Evolutionary conservation across 2,797 vertebrate species (phyloP).

Genomic region (Poeciliopsis infans): DNA sequence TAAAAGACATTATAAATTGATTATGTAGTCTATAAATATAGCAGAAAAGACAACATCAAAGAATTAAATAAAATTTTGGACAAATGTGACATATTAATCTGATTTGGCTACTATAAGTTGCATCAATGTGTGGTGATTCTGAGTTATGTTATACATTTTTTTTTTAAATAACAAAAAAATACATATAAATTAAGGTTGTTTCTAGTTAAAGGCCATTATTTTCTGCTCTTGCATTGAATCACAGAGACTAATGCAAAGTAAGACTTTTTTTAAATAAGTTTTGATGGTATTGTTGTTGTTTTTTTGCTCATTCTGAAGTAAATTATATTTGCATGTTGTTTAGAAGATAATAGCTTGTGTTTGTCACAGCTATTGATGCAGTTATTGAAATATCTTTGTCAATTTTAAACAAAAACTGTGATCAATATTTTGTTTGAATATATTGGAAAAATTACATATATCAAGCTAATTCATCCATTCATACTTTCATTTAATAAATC

Average conservation of each 20-base stretch:
- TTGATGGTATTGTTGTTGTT: background rate
- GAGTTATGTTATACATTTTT: background rate
- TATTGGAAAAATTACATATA: background rate
- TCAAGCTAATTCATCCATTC: background rate
- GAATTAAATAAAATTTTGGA: background rate
- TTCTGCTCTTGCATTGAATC: background rate
- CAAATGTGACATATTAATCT: background rate
- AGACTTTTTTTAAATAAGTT: background rate
- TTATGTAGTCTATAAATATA: background rate
- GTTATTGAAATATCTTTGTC: background rate
- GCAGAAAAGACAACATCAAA: background rate
- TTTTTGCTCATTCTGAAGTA: background rate
- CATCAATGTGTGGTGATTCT: background rate
- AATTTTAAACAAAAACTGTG: background rate
- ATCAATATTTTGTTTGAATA: background rate
- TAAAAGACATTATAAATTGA: background rate
- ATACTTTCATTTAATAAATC: background rate
- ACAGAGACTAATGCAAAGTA: background rate
- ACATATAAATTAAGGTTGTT: background rate
- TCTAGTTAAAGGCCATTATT: background rate
- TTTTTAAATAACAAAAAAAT: constrained; percentile 17
- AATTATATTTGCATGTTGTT: background rate
- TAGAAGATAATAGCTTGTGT: background rate
- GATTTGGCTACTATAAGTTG: background rate
- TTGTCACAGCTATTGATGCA: background rate